Evolutionary conservation across 2,113 vertebrate genomes (phyloP).

Genomic region (Leptobrachium leishanense): DNA sequence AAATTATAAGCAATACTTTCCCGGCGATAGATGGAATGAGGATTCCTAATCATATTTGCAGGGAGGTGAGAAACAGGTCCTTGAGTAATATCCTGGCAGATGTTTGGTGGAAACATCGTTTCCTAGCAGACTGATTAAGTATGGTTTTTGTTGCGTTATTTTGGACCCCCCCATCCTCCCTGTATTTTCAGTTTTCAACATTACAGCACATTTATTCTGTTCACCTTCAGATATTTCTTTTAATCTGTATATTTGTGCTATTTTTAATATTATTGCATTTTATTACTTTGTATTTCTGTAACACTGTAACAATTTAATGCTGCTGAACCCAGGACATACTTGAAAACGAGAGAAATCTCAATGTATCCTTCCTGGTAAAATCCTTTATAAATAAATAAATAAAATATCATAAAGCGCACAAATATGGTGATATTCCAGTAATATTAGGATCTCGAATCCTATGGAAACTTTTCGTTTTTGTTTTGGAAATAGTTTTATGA

Average conservation of each 20-base stretch:
- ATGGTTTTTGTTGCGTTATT: slow-evolving; percentile 1
- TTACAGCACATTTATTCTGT: slow-evolving; percentile 3
- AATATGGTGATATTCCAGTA: too few relatives aligned
- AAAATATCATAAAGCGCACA: too few relatives aligned
- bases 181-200: slow-evolving; percentile 4
- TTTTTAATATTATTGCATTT: too few relatives aligned
- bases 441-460: too few relatives aligned
- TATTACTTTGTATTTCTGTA: too few relatives aligned
- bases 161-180: background rate
- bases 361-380: too few relatives aligned
- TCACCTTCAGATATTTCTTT: slow-evolving; percentile 6
- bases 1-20: slow-evolving; percentile 50
- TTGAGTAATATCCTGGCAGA: slow-evolving; percentile 41
- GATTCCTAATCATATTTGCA: slow-evolving; percentile 49
- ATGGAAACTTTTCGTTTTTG: too few relatives aligned
- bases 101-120: slow-evolving; percentile 31
- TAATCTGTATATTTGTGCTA: background rate
- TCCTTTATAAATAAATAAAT: too few relatives aligned
- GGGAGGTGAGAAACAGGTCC: slow-evolving; percentile 51
- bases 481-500: too few relatives aligned
- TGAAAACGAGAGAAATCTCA: too few relatives aligned
- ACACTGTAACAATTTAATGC: too few relatives aligned
- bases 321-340: too few relatives aligned
- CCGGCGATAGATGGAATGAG: slow-evolving; percentile 41
- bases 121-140: slow-evolving; percentile 43